Evolutionary conservation across 1,140 invertebrate genomes (phyloP).

Genomic region (Neotoxoptera formosana): DNA sequence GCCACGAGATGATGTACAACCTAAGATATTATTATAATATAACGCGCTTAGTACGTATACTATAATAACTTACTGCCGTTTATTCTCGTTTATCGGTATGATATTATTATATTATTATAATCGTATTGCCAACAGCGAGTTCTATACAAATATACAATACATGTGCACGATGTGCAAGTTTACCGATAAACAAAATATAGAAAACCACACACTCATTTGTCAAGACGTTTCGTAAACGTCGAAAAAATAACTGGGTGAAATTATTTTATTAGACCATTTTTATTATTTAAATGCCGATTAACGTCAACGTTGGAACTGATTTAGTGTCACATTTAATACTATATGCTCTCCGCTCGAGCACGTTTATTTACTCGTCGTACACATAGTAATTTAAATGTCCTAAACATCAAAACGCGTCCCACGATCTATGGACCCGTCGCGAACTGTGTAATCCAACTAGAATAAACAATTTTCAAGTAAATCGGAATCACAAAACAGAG

Average conservation of each 20-base stretch:
- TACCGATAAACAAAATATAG: not conserved
- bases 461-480: not conserved
- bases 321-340: not conserved
- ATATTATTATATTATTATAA: not conserved
- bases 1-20: not conserved
- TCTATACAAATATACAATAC: not conserved
- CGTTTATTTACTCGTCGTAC: not conserved
- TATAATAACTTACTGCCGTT: not conserved
- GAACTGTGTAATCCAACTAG: not conserved
- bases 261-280: not conserved
- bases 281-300: slow-evolving; percentile 20
- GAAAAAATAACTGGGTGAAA: not conserved
- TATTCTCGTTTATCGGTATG: not conserved
- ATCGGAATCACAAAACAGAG: not conserved
- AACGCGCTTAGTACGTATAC: not conserved
- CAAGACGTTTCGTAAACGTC: not conserved
- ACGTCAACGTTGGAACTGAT: not conserved
- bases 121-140: not conserved
- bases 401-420: not conserved
- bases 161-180: not conserved
- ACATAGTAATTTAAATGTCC: not conserved
- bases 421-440: not conserved
- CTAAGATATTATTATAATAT: no score
- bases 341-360: not conserved
- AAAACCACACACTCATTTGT: not conserved